A percentile compares a stretch with the other conserved stretches of the same genome.
phyloP scores from a whole-genome alignment of 2,113 vertebrate genomes.

The Spermophilus dauricus region DNA sequence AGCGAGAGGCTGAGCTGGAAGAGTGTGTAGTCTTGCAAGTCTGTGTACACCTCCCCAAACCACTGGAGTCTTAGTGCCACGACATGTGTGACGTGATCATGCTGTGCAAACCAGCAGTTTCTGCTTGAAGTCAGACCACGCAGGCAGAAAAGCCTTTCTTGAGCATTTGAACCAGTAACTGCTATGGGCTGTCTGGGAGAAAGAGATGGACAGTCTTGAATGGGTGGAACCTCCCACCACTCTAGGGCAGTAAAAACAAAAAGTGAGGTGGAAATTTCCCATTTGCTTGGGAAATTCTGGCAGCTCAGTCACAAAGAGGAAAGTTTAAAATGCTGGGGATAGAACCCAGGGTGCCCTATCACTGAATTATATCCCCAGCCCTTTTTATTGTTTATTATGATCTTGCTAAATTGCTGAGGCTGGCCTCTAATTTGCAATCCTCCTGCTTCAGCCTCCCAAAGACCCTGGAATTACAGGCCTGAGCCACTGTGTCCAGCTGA shows the following conservation, averaged over 20 bases:
- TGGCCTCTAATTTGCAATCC: background rate
- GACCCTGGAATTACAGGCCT: background rate
- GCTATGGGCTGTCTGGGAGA: background rate
- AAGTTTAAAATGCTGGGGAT: background rate
- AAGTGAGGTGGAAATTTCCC: background rate
- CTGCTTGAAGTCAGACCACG: background rate
- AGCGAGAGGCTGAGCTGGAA: background rate
- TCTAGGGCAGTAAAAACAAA: background rate
- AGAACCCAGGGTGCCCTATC: background rate
- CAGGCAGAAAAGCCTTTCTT: too few species aligned
- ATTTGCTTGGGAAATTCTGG: background rate
- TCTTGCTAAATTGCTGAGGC: background rate
- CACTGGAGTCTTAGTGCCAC: background rate
- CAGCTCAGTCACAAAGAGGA: background rate
- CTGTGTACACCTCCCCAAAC: background rate
- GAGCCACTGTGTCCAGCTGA: background rate
- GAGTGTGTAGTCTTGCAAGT: background rate
- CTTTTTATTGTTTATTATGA: background rate
- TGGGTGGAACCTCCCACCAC: background rate
- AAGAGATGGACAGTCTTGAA: background rate
- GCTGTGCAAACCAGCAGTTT: background rate
- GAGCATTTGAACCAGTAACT: background rate
- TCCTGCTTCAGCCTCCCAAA: background rate
- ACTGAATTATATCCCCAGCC: background rate
- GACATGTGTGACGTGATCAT: fast-evolving